These are phyloP conservation scores for Chelon labrosus DNA, from an alignment of 2,797 vertebrate species.

Conservation along the genomic window DNA sequence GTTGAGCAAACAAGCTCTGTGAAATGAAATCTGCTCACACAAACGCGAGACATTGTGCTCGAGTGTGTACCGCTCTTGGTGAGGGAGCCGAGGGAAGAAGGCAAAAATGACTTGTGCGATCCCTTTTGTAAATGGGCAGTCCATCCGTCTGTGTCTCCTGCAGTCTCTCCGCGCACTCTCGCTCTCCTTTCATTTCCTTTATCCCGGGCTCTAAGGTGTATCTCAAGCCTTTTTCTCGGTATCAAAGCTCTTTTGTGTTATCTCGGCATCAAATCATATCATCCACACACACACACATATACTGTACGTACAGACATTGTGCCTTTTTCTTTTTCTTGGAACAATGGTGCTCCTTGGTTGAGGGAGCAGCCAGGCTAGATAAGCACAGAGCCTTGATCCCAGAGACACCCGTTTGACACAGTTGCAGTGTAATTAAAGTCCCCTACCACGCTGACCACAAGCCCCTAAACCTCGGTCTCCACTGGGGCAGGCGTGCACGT, in stretches of 20 bases:
- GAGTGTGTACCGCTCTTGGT: slow-evolving; percentile 29
- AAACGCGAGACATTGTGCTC: slow-evolving; percentile 56
- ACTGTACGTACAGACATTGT: slow-evolving; percentile 16
- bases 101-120: slow-evolving; percentile 53
- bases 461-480: slow-evolving; percentile 24
- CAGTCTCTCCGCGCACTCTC: slow-evolving; percentile 27
- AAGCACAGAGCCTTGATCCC: slow-evolving; percentile 56
- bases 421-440: slow-evolving; percentile 66
- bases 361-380: slow-evolving; percentile 58
- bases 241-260: slow-evolving; percentile 31
- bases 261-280: slow-evolving; percentile 35
- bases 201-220: slow-evolving; percentile 28
- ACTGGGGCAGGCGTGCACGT: background rate
- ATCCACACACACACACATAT: background rate
- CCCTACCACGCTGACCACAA: slow-evolving; percentile 41
- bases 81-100: slow-evolving; percentile 24
- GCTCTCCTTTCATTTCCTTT: slow-evolving; percentile 49
- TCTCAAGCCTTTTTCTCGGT: slow-evolving; percentile 24
- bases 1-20: slow-evolving; percentile 61
- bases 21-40: slow-evolving; percentile 67
- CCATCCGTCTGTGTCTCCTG: slow-evolving; percentile 35
- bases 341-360: slow-evolving; percentile 48
- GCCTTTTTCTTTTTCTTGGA: slow-evolving; percentile 25
- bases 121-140: slow-evolving; percentile 61
- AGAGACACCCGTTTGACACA: slow-evolving; percentile 46